Conservation (phyloP, 1,140 invertebrate genomes). For the Cheumatopsyche charites region DNA sequence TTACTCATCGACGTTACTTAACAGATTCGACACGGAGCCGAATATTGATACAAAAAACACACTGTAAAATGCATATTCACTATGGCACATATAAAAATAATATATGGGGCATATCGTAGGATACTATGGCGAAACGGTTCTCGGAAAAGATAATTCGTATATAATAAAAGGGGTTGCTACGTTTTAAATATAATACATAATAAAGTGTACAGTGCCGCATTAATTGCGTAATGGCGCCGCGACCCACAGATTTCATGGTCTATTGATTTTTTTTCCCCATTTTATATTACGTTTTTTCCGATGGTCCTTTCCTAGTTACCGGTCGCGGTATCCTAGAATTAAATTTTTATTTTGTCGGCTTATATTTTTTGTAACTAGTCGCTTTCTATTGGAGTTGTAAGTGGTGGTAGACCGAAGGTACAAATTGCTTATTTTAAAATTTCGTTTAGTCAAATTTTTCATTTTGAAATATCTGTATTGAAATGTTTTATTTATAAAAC, state of each 20-base stretch:
- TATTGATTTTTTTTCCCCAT: slow-evolving; percentile 41
- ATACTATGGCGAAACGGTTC: slow-evolving; percentile 9
- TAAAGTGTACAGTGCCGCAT: slow-evolving; percentile 35
- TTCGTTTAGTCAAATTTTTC: too few species aligned
- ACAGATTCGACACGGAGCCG: too few species aligned
- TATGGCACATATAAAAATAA: too few species aligned
- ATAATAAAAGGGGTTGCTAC: slow-evolving; percentile 41
- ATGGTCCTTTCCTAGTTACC: slow-evolving; percentile 7
- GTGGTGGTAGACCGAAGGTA: background rate
- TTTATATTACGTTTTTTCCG: slow-evolving; percentile 14
- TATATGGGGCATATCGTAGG: background rate
- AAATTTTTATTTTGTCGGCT: slow-evolving; percentile 21
- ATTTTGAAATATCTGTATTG: too few species aligned
- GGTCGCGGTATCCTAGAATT: slow-evolving; percentile 32
- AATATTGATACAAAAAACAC: too few species aligned
- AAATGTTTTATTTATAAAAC: too few species aligned
- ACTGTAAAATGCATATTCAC: too few species aligned
- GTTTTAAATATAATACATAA: slow-evolving; percentile 20
- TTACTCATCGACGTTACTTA: too few species aligned
- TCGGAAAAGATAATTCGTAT: slow-evolving; percentile 42
- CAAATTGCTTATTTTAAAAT: background rate
- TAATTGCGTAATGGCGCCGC: slow-evolving; percentile 45
- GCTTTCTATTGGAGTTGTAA: background rate
- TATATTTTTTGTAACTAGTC: background rate
- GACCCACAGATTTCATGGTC: slow-evolving; percentile 44